Evolutionary conservation across 92 coral and sea anemone species (phyloP), one percentile per base, ranked within the genome.

Genomic region (Epizoanthus scotinus): DNA sequence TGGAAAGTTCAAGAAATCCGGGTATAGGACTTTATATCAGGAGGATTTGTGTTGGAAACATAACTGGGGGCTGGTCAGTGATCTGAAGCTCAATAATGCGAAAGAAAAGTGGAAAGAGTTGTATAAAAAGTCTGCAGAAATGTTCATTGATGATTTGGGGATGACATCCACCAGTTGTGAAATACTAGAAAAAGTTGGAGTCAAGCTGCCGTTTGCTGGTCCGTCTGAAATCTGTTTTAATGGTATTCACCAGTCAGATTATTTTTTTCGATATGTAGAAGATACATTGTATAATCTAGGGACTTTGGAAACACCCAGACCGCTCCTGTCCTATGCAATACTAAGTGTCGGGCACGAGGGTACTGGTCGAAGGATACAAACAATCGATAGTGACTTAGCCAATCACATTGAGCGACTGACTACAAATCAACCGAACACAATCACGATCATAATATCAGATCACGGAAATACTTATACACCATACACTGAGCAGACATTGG

Each of bases 41-140:
- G 85, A 81, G 42, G 85, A 81, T 70, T 38, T 81, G 85, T 81
- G 85, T 12, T 81, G 85, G 85, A 67, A 53, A 20, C 54, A 63
- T 28, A 3, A 20, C 8, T 81, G 72, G 47, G 85, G 85, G 2
- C 49, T 69, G 5, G 77, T 67, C 20, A 13, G 44, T 7, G 72
- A 81, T 27, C 22, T 67, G 28, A 68, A 69, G 66, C n/a, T 74
- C 12, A 14, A 0, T 18, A 50, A 26, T 25, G 54, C 77, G 68
- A 68, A 56, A 6, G 26, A 49, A 5, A 52, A 67, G 68, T 74
- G 61, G 67, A 29, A 28, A 12, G 49, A 81, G 42, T 38, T 68
- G 78, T 24, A 69, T 27, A 21, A 67, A 50, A 34, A 44, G 29
- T 18, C 28, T 68, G 20, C 40, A 29, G 78, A 81, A 57, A 67